Percentiles rank a stretch among this genome's conserved stretches.
phyloP scores from a whole-genome alignment of 2,888 invertebrate genomes.

The Epsilonema sp. region DNA sequence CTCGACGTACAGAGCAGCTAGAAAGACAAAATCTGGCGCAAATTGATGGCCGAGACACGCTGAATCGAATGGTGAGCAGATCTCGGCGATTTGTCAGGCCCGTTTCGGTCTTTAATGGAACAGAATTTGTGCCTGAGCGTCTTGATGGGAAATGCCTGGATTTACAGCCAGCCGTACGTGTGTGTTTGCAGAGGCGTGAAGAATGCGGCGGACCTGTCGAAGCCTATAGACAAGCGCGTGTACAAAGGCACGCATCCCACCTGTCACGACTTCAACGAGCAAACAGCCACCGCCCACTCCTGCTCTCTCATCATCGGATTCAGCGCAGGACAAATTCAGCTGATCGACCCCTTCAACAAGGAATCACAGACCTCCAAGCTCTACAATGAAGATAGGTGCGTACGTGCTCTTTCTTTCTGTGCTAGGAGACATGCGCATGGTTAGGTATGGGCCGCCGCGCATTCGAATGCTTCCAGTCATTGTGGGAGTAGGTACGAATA shows the following conservation, averaged over 20 bases:
- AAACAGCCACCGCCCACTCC: conserved; percentile 21
- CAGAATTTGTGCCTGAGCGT: too few relatives aligned
- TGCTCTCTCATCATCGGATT: conserved; percentile 74
- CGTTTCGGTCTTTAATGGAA: too few relatives aligned
- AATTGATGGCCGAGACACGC: too few relatives aligned
- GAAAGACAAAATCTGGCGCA: too few relatives aligned
- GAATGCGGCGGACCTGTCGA: conserved; percentile 78
- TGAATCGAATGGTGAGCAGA: too few relatives aligned
- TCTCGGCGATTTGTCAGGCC: too few relatives aligned
- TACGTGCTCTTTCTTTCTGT: too few relatives aligned
- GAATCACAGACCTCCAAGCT: conserved; percentile 62
- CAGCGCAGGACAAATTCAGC: conserved; percentile 90
- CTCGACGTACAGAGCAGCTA: too few relatives aligned
- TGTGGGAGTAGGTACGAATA: too few relatives aligned
- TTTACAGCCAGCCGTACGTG: too few relatives aligned
- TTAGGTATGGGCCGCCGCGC: not conserved
- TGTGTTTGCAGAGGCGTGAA: conserved; percentile 15
- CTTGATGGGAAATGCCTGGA: too few relatives aligned
- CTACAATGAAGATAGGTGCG: conserved; percentile 95
- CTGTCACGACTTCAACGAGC: conserved; percentile 85
- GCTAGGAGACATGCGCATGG: not conserved
- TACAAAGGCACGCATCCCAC: conserved; percentile 98
- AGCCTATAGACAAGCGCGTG: conserved; percentile 89
- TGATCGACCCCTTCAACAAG: conserved; percentile 88
- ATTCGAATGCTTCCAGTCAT: too few relatives aligned